Base-by-base conservation (phyloP, 2,888 invertebrate genomes). In the Cyaniris semiargus region DNA sequence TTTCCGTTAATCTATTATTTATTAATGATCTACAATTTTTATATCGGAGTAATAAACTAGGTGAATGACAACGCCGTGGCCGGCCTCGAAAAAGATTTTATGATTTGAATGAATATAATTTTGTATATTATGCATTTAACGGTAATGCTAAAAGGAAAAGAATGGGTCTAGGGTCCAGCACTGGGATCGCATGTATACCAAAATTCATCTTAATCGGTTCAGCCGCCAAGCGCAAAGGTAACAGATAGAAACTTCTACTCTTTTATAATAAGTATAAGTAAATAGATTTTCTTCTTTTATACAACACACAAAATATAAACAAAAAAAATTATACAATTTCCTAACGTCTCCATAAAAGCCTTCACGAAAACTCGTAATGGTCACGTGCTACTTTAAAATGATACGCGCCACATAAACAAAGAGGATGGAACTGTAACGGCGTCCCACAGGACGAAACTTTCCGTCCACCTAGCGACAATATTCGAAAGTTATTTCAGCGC, bases 401-500 rank as follows among this genome's bases (percentile, higher is more conserved):
- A 90, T 90, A 90, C 89, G 89, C 89, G 88, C 92, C 91, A 88
- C 93, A 91, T 91, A 93, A 92, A 91, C 92, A 92, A 86, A 85
- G 90, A 89, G 89, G 86, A 86, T 87, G 86, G 84, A 89, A 88
- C 88, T 90, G 89, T 85, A 27, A 90, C 91, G 90, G 84, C 85
- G 89, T 93, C 93, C 93, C 94, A 85, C 76, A 90, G 92, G 94
- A 92, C 81, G 88, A 78, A 94, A 94, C 92, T 94, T 94, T 91
- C 85, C 91, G 91, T 91, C 94, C 93, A 93, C 90, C 93, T 92
- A 90, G 92, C 94, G 94, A 94, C 94, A 94, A 94, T 94, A 94
- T 94, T 94, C 92, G 92, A 94, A 94, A 94, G 94, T 94, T 94
- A 94, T 94, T 94, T 91, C 92, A 93, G 86, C 92, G 86, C 94